A percentile compares a stretch with the other conserved stretches of the same genome.
These are phyloP conservation scores for Gila orcuttii DNA, from an alignment of 2,113 vertebrate genomes.

Conservation along the genomic window DNA sequence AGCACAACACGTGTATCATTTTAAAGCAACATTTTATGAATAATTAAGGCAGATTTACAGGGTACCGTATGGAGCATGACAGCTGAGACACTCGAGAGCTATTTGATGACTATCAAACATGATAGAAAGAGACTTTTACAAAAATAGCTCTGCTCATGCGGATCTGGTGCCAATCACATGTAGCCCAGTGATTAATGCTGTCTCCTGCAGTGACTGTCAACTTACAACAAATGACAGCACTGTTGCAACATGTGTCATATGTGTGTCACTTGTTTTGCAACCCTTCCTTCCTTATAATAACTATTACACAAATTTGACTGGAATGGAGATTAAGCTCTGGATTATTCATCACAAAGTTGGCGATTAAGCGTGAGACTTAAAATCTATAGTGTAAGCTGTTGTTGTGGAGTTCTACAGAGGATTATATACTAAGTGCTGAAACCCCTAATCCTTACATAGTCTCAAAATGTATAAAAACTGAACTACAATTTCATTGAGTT, in stretches of 20 bases:
- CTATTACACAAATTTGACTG: not conserved
- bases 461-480: not conserved
- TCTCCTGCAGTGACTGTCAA: slow-evolving; percentile 19
- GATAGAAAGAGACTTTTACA: slow-evolving; percentile 12
- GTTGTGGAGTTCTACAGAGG: not conserved
- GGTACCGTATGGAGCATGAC: slow-evolving; percentile 2
- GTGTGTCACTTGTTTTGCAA: not conserved
- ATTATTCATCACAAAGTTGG: not conserved
- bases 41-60: slow-evolving; percentile 9
- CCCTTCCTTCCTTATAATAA: not conserved
- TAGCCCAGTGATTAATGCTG: slow-evolving; percentile 14
- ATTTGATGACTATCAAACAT: slow-evolving; percentile 24
- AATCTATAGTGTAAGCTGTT: not conserved
- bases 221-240: slow-evolving; percentile 57
- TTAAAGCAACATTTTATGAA: slow-evolving; percentile 17
- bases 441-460: not conserved
- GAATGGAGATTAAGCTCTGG: not conserved
- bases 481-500: slow-evolving; percentile 35
- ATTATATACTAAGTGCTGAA: slow-evolving; percentile 2
- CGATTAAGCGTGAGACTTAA: not conserved
- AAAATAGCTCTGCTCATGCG: slow-evolving; percentile 26
- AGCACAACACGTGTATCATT: slow-evolving; percentile 2
- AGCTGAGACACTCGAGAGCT: not conserved
- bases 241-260: not conserved
- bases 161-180: slow-evolving; percentile 28